Conservation (phyloP, 2,888 invertebrate species). For the Philopedon plagiatum region DNA sequence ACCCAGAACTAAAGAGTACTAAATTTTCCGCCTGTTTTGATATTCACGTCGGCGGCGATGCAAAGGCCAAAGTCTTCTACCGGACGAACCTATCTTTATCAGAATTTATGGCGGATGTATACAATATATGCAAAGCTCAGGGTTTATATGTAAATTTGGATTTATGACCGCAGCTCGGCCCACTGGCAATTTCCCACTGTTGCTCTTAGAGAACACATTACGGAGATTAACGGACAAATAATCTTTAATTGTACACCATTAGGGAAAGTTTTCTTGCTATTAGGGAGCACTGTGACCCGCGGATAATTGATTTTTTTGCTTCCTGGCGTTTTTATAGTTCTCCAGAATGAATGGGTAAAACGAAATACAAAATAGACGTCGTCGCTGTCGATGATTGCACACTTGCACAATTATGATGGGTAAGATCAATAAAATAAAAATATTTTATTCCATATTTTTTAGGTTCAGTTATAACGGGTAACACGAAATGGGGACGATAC, state of each 20-base stretch:
- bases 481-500: not conserved
- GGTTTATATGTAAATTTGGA: conserved; percentile 46
- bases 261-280: conserved; percentile 2
- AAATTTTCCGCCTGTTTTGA: conserved; percentile 13
- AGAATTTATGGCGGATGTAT: conserved; percentile 45
- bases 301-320: not conserved
- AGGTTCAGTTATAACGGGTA: not conserved
- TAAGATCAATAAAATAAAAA: too few relatives aligned
- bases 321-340: too few relatives aligned
- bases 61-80: conserved; percentile 34
- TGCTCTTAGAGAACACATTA: conserved; percentile 19
- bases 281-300: not conserved
- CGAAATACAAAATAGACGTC: too few relatives aligned
- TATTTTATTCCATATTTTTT: too few relatives aligned
- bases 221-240: conserved; percentile 1
- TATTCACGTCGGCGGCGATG: conserved; percentile 36
- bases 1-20: not conserved
- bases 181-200: conserved; percentile 15
- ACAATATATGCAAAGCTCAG: conserved; percentile 43
- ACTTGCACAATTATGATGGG: too few relatives aligned
- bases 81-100: conserved; percentile 48
- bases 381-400: too few relatives aligned
- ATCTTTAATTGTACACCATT: conserved; percentile 21
- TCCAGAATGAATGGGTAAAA: too few relatives aligned
- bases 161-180: conserved; percentile 37